A percentile compares a stretch with the other conserved stretches of the same genome.
Evolutionary conservation across 2,888 invertebrate species (phyloP).

Genomic region (Tridacna crocea): DNA sequence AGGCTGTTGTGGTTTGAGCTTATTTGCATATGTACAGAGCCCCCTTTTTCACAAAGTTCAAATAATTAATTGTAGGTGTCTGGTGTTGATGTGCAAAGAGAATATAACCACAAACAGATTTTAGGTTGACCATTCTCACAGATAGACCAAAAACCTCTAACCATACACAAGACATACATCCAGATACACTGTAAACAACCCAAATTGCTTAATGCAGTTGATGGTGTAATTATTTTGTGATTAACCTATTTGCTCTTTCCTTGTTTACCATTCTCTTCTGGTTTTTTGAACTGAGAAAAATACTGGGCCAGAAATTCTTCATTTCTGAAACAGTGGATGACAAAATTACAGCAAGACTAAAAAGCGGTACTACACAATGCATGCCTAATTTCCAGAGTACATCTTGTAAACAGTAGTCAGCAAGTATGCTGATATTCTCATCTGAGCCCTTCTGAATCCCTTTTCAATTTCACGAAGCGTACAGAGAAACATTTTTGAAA

Average conservation of each 20-base stretch:
- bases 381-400: not conserved
- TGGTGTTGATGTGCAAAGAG: too few relatives aligned
- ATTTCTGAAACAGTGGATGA: conserved; percentile 47
- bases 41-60: too few relatives aligned
- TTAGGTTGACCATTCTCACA: not conserved
- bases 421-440: not conserved
- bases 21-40: too few relatives aligned
- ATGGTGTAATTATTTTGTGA: too few relatives aligned
- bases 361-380: not conserved
- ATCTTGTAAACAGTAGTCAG: conserved; percentile 18
- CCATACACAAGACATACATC: not conserved
- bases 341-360: not conserved
- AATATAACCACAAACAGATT: too few relatives aligned
- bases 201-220: not conserved
- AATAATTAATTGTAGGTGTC: too few relatives aligned
- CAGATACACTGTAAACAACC: conserved; percentile 22
- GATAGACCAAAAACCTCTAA: not conserved
- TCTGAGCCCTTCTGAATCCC: not conserved
- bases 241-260: conserved; percentile 19
- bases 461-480: not conserved
- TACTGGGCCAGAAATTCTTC: conserved; percentile 51
- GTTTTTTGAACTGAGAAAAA: conserved; percentile 32
- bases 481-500: too few relatives aligned
- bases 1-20: too few relatives aligned
- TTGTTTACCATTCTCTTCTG: not conserved